Percentiles rank a stretch among this genome's conserved stretches.
phyloP scores from a whole-genome alignment of 2,113 vertebrate genomes.

The Ceyx cyanopectus region DNA sequence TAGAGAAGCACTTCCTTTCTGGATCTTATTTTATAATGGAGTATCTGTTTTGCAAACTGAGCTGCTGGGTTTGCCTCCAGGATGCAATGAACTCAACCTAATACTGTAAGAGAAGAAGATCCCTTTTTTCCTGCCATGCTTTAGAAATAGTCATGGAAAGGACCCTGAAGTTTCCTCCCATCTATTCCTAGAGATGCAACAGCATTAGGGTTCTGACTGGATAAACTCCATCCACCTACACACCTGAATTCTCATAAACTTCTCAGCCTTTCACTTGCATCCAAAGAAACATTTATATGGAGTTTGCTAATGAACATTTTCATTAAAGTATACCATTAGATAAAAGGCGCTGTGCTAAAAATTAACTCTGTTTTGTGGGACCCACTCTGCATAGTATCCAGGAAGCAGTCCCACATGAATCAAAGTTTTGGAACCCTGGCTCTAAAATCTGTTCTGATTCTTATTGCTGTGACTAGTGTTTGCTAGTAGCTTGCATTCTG shows the following conservation, averaged over 20 bases:
- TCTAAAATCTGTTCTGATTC: neutral
- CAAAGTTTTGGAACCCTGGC: neutral
- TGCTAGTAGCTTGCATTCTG: neutral
- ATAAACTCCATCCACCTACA: neutral
- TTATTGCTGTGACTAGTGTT: neutral
- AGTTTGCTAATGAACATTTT: neutral
- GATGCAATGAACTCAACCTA: neutral
- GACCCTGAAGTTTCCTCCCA: neutral
- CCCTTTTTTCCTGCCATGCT: neutral
- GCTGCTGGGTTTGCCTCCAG: neutral
- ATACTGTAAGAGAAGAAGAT: neutral
- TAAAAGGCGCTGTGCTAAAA: neutral
- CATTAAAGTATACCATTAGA: neutral
- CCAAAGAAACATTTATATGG: neutral
- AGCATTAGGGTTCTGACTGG: neutral
- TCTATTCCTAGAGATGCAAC: neutral
- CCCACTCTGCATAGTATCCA: neutral
- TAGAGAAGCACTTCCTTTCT: neutral
- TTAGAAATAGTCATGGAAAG: neutral
- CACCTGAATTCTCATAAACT: neutral
- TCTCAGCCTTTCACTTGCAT: neutral
- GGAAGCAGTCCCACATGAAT: neutral
- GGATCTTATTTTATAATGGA: neutral
- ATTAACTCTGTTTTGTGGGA: neutral
- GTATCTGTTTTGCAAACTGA: neutral